Evolutionary conservation across 1,140 invertebrate species (phyloP), one percentile per base, ranked within the genome.

Genomic region (Cydia splendana): DNA sequence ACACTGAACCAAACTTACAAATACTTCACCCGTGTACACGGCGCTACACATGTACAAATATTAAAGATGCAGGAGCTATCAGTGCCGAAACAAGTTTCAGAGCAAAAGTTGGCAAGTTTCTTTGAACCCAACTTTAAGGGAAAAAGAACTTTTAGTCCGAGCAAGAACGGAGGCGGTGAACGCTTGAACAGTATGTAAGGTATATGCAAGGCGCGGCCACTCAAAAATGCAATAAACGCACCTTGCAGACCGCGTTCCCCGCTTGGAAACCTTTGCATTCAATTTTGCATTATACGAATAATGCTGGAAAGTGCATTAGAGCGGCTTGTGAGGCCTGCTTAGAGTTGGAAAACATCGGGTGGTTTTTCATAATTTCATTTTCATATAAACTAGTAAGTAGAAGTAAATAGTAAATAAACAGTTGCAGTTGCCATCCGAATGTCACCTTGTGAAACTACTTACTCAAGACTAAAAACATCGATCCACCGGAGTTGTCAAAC

Each of bases 151-250:
- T 62, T 24, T 0, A 2, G 57, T 57, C 30, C 51, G 24, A n/a
- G 45, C 4, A 67, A 62, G 30, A 67, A 38, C 9, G 73, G 13
- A 69, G 30, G 10, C 15, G n/a, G 18, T 24, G 57, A 62, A 24
- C 20, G 57, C 57, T 10, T 62, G 57, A 10, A 57, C 45, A 5
- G 53, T 57, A 57, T 57, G 53, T 18, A 18, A 57, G 53, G 53
- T 57, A 57, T 57, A 57, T 57, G 53, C 45, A 65, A 51, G 53
- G 9, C 53, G 75, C 75, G 51, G 34, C 75, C 76, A 79, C 78
- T 81, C 81, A 82, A 80, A 82, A 82, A 82, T 82, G 81, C 81
- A 82, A 82, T 82, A 82, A 82, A 82, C 76, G 78, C 76, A 80
- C 81, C 78, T 77, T 74, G 76, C 69, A 76, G 77, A 78, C 81